Conservation (phyloP, 2,113 vertebrate species). For the Spilogale gracilis region DNA sequence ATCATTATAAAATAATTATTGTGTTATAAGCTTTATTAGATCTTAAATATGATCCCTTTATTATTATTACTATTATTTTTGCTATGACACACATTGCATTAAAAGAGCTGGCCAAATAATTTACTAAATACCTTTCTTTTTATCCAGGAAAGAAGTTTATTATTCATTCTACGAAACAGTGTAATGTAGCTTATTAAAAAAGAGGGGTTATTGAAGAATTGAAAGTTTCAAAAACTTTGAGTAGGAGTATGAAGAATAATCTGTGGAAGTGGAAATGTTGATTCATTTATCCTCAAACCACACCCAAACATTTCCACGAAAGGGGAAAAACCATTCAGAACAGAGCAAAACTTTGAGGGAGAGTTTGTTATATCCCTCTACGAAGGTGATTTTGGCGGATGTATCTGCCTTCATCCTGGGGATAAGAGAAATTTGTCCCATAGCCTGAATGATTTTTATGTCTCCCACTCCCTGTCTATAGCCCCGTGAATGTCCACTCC, state of each 20-base stretch:
- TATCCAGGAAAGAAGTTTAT: neutral
- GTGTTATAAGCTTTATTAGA: neutral
- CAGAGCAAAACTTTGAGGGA: neutral
- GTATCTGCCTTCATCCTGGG: neutral
- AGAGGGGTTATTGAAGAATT: neutral
- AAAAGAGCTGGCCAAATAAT: neutral
- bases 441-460: neutral
- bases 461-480: neutral
- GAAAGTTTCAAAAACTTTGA: neutral
- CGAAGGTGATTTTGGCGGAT: neutral
- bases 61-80: neutral
- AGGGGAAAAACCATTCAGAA: neutral
- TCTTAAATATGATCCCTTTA: neutral
- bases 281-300: neutral
- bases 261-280: neutral
- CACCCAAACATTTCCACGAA: neutral
- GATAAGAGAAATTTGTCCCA: neutral
- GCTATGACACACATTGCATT: neutral
- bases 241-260: neutral
- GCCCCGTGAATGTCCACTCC: neutral
- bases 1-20: slow-evolving; percentile 4
- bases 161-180: neutral
- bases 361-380: neutral
- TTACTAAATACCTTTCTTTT: neutral
- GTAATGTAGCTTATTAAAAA: slow-evolving; percentile 5